Conservation (phyloP, 2,888 invertebrate genomes). For the Leptopilina myrica region DNA sequence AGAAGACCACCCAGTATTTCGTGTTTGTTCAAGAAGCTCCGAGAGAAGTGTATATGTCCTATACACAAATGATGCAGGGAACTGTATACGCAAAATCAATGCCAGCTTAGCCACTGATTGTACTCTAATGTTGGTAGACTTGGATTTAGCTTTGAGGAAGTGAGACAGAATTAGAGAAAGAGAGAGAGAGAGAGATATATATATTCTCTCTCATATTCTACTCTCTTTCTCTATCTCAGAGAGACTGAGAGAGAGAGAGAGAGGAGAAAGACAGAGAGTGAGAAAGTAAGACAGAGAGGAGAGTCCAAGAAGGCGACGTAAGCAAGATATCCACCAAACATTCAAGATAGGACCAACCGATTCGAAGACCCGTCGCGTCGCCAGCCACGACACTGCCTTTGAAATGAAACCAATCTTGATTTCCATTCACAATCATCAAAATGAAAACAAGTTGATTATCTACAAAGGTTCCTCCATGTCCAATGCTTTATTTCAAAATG, state of each 20-base stretch:
- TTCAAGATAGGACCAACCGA: slow-evolving; percentile 34
- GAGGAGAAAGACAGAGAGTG: not conserved
- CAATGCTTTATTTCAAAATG: not conserved
- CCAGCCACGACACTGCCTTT: slow-evolving; percentile 11
- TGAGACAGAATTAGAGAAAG: slow-evolving; percentile 11
- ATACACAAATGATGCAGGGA: slow-evolving; percentile 66
- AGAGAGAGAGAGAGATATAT: not conserved
- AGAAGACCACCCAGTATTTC: slow-evolving; percentile 42
- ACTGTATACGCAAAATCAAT: slow-evolving; percentile 72
- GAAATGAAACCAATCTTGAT: slow-evolving; percentile 35
- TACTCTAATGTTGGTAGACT: slow-evolving; percentile 58
- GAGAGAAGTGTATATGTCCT: slow-evolving; percentile 53
- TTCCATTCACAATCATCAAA: slow-evolving; percentile 32
- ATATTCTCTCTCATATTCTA: too few species aligned
- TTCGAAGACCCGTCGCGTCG: slow-evolving; percentile 28
- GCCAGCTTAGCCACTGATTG: slow-evolving; percentile 69
- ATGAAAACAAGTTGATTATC: slow-evolving; percentile 24
- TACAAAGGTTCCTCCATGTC: slow-evolving; percentile 13
- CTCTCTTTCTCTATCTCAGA: not conserved
- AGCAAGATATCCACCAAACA: not conserved
- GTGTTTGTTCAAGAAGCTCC: slow-evolving; percentile 59
- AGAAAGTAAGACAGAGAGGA: not conserved
- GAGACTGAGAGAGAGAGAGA: slow-evolving; percentile 10
- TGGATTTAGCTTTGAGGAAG: slow-evolving; percentile 39
- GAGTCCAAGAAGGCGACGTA: not conserved